Evolutionary conservation across 2,888 invertebrate species (phyloP).

Genomic region (Notocelia uddmanniana): DNA sequence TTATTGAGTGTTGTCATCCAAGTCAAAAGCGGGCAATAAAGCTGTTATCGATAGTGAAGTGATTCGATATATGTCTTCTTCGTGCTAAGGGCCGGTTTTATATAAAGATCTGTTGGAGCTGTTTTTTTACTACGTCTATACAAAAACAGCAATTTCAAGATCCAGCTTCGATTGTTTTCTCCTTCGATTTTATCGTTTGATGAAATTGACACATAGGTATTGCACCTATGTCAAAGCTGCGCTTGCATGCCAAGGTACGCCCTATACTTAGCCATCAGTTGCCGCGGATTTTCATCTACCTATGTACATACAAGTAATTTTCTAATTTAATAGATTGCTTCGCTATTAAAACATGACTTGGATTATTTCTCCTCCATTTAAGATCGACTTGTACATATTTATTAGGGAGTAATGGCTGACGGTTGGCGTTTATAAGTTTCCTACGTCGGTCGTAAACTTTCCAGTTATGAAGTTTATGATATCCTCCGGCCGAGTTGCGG

Average conservation of each 20-base stretch:
- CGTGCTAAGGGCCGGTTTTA: not conserved
- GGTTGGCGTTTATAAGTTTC: slow-evolving; percentile 47
- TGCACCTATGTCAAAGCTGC: too few species aligned
- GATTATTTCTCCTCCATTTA: slow-evolving; percentile 23
- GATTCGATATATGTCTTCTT: not conserved
- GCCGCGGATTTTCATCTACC: too few species aligned
- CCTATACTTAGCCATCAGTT: too few species aligned
- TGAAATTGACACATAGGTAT: too few species aligned
- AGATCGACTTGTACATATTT: slow-evolving; percentile 40
- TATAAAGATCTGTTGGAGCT: too few species aligned
- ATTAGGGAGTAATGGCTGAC: slow-evolving; percentile 28
- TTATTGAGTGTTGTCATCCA: slow-evolving; percentile 15
- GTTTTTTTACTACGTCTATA: too few species aligned
- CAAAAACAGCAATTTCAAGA: too few species aligned
- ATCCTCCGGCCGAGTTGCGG: slow-evolving; percentile 33
- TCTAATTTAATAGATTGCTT: not conserved
- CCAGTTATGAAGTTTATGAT: slow-evolving; percentile 58
- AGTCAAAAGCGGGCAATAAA: slow-evolving; percentile 2
- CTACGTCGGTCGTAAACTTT: slow-evolving; percentile 52
- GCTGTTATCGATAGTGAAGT: not conserved
- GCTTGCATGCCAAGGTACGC: too few species aligned
- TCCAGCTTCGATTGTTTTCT: too few species aligned
- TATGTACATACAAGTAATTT: not conserved
- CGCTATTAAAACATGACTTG: slow-evolving; percentile 16
- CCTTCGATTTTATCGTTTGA: too few species aligned